phyloP scores from a whole-genome alignment of 2,888 invertebrate genomes.

The Drosophila recens region DNA sequence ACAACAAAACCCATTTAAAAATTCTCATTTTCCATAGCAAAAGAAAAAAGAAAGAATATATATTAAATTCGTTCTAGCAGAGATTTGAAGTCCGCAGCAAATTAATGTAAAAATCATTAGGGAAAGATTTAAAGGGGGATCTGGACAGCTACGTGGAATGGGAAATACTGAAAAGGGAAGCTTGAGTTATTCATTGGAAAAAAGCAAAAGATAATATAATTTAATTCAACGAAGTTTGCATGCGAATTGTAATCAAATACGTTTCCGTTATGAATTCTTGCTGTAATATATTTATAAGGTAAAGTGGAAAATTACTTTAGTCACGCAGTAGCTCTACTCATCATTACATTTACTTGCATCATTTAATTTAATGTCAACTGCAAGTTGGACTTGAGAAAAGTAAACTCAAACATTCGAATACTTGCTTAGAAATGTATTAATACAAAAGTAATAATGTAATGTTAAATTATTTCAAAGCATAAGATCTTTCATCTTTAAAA shows the following conservation, averaged over 20 bases:
- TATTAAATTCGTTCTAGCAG: slow-evolving; percentile 55
- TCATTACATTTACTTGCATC: neutral
- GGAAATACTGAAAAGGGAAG: neutral
- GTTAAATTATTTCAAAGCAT: neutral
- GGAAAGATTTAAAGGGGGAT: neutral
- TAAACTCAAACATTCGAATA: neutral
- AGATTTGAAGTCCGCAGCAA: slow-evolving; percentile 41
- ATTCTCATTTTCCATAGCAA: slow-evolving; percentile 20
- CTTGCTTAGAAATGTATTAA: neutral
- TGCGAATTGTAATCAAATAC: slow-evolving; percentile 13
- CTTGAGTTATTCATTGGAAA: slow-evolving; percentile 1
- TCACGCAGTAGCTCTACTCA: slow-evolving; percentile 13
- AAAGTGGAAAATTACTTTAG: slow-evolving; percentile 13
- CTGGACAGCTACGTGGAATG: neutral
- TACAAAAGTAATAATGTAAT: neutral
- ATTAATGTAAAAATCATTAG: slow-evolving; percentile 1
- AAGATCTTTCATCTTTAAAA: neutral
- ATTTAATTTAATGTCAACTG: neutral
- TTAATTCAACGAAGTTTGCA: slow-evolving; percentile 14
- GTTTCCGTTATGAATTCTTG: neutral
- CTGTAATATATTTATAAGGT: neutral
- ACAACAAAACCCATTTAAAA: slow-evolving; percentile 13
- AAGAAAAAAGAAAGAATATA: slow-evolving; percentile 29
- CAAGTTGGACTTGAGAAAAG: neutral
- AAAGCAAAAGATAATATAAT: slow-evolving; percentile 1